phyloP scores from a whole-genome alignment of 2,113 vertebrate genomes.

The Prinia subflava region DNA sequence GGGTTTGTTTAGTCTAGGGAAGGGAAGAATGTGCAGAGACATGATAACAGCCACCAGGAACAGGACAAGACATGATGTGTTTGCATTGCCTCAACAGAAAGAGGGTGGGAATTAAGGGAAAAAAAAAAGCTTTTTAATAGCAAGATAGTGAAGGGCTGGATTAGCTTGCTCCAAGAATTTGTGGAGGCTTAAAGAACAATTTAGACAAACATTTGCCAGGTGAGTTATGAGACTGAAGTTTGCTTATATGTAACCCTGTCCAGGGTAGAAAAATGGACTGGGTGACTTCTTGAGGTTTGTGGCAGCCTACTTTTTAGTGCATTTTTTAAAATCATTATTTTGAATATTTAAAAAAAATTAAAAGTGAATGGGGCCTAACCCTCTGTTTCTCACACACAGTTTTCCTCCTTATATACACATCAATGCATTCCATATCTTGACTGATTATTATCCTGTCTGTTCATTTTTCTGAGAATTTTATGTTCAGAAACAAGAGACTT shows the following conservation, averaged over 20 bases:
- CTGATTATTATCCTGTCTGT: background rate
- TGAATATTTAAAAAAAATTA: background rate
- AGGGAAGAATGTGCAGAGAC: conserved; percentile 5
- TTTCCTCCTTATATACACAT: background rate
- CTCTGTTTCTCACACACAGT: background rate
- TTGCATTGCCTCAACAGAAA: background rate
- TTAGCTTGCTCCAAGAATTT: background rate
- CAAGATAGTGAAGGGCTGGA: background rate
- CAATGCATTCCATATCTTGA: background rate
- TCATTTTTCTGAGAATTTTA: background rate
- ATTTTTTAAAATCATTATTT: background rate
- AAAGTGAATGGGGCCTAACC: background rate
- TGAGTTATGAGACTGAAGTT: background rate
- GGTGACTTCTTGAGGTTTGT: background rate
- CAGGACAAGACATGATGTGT: conserved; percentile 4
- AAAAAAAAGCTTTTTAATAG: background rate
- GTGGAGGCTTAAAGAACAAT: background rate
- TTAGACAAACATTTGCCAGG: conserved; percentile 16
- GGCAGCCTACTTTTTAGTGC: background rate
- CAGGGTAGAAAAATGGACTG: background rate
- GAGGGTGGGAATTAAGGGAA: background rate
- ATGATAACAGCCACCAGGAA: conserved; percentile 4
- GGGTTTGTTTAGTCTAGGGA: conserved; percentile 50
- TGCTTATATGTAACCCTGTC: background rate
- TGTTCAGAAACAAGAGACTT: background rate